Conservation (phyloP, 2,888 invertebrate genomes). For the Pristionchus arcanus region DNA sequence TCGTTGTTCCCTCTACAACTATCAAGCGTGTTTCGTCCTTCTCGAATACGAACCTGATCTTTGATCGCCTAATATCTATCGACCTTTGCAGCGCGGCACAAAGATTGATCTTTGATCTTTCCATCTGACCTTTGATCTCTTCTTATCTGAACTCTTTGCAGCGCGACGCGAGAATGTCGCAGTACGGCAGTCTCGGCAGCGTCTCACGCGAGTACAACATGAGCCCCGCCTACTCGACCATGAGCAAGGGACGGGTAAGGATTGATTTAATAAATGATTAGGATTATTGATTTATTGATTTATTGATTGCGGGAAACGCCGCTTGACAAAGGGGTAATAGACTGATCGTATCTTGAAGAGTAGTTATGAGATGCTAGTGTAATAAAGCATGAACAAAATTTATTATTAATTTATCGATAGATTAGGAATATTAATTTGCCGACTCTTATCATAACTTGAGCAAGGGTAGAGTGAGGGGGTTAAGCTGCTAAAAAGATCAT, state of each 20-base stretch:
- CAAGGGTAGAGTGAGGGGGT: too few relatives aligned
- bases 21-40: too few relatives aligned
- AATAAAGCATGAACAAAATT: too few relatives aligned
- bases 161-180: conserved; percentile 57
- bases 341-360: too few relatives aligned
- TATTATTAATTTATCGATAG: too few relatives aligned
- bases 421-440: too few relatives aligned
- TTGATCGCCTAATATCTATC: neutral
- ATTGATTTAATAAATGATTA: neutral
- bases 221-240: conserved; percentile 51
- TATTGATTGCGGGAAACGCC: too few relatives aligned
- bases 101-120: neutral
- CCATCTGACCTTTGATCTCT: conserved; percentile 7
- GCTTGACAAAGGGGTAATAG: too few relatives aligned
- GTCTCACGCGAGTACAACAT: conserved; percentile 58
- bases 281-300: neutral
- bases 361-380: too few relatives aligned
- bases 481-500: too few relatives aligned
- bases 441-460: too few relatives aligned
- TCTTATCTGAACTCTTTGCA: neutral
- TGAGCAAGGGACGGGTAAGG: conserved; percentile 51
- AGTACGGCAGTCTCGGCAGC: conserved; percentile 72
- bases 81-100: neutral
- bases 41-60: neutral
- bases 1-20: too few relatives aligned